phyloP scores from a whole-genome alignment of 2,797 vertebrate species.

The Mycteria americana region DNA sequence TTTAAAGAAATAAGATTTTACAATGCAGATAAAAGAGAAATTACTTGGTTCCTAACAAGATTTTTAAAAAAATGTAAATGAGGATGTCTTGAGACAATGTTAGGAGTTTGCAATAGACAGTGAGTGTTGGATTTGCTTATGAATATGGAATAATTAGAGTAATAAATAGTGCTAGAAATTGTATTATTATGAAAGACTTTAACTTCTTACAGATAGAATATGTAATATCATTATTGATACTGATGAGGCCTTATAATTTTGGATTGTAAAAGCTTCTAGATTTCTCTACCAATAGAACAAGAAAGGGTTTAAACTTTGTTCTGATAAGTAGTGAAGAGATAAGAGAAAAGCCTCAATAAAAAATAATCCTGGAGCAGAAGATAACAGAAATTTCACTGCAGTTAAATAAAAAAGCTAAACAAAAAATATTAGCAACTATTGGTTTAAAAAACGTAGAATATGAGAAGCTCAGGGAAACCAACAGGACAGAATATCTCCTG shows the following conservation, averaged over 20 bases:
- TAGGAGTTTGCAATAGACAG: background rate
- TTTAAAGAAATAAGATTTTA: background rate
- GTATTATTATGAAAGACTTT: background rate
- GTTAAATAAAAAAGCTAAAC: background rate
- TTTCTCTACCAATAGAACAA: background rate
- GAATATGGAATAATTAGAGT: background rate
- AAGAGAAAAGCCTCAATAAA: background rate
- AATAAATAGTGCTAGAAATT: background rate
- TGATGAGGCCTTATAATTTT: background rate
- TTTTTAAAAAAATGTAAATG: background rate
- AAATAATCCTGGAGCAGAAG: background rate
- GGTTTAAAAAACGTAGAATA: background rate
- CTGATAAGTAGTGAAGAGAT: background rate
- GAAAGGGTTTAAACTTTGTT: background rate
- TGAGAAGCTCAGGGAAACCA: background rate
- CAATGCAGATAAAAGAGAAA: background rate
- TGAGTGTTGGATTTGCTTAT: background rate
- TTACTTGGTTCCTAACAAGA: background rate
- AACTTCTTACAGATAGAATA: background rate
- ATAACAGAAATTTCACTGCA: background rate
- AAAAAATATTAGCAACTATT: background rate
- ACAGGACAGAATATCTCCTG: background rate
- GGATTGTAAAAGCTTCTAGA: background rate
- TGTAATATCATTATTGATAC: background rate
- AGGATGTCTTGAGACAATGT: background rate